These are phyloP conservation scores for Sceloporus tristichus DNA, from an alignment of 2,113 vertebrate genomes.

Conservation along the genomic window DNA sequence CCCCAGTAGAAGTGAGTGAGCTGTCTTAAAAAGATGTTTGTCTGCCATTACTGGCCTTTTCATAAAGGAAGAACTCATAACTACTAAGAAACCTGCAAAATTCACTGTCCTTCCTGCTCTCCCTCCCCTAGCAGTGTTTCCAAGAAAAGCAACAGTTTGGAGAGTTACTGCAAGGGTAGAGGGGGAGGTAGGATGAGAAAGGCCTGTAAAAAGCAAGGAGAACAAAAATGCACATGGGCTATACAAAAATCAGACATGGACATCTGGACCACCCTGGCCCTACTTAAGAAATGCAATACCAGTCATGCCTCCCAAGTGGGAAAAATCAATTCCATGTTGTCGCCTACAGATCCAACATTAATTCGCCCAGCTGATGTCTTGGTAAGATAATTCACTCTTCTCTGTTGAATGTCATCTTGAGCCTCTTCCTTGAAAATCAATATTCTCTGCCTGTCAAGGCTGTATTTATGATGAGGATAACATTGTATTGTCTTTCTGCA, in stretches of 20 bases:
- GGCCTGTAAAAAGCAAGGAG: slow-evolving; percentile 61
- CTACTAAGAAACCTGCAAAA: neutral
- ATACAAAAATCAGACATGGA: slow-evolving; percentile 55
- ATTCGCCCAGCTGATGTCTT: neutral
- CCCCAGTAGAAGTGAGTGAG: neutral
- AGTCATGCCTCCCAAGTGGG: slow-evolving; percentile 36
- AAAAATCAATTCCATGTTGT: slow-evolving; percentile 60
- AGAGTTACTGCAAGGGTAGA: slow-evolving; percentile 13
- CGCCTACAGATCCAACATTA: slow-evolving; percentile 39
- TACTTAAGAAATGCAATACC: slow-evolving; percentile 57
- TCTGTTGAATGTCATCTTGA: neutral
- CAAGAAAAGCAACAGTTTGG: slow-evolving; percentile 31
- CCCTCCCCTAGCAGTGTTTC: slow-evolving; percentile 28
- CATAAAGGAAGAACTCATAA: neutral
- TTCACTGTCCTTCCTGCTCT: neutral
- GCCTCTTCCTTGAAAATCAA: slow-evolving; percentile 20
- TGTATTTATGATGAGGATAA: slow-evolving; percentile 13
- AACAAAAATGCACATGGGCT: slow-evolving; percentile 59
- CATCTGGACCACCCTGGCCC: slow-evolving; percentile 65
- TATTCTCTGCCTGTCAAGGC: slow-evolving; percentile 25
- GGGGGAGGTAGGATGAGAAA: slow-evolving; percentile 35
- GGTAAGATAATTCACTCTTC: slow-evolving; percentile 16
- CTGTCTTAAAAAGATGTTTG: neutral
- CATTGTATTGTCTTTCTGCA: neutral
- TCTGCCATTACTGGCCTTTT: neutral